phyloP scores from a whole-genome alignment of 2,113 vertebrate species.

The Camelus dromedarius region DNA sequence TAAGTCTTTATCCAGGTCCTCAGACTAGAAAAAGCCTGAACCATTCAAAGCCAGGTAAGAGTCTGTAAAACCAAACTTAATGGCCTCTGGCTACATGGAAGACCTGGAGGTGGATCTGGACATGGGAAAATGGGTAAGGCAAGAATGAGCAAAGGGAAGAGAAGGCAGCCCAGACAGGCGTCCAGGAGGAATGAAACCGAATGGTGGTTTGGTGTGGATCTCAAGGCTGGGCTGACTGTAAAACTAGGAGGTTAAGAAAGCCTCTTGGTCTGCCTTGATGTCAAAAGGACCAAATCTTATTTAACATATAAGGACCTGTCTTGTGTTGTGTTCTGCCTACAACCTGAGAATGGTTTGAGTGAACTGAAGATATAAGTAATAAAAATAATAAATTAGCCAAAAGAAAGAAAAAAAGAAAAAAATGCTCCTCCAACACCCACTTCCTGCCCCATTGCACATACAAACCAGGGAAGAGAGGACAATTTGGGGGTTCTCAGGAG shows the following conservation, averaged over 20 bases:
- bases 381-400: neutral
- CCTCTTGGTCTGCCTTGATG: neutral
- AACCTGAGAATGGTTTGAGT: neutral
- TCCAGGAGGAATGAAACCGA: neutral
- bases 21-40: neutral
- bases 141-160: neutral
- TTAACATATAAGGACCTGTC: neutral
- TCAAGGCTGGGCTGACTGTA: neutral
- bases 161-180: accelerated
- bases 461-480: neutral
- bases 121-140: neutral
- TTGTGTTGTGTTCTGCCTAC: neutral
- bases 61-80: neutral
- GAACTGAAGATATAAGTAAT: neutral
- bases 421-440: neutral
- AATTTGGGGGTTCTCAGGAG: neutral
- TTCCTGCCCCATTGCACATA: neutral
- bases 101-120: neutral
- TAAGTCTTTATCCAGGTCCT: neutral
- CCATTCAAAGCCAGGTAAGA: neutral
- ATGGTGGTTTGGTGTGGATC: neutral
- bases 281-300: neutral
- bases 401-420: neutral
- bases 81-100: neutral
- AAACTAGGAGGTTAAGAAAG: neutral